phyloP scores from a whole-genome alignment of 37 sponge, comb jelly and placozoan species.

The Bolinopsis microptera region DNA sequence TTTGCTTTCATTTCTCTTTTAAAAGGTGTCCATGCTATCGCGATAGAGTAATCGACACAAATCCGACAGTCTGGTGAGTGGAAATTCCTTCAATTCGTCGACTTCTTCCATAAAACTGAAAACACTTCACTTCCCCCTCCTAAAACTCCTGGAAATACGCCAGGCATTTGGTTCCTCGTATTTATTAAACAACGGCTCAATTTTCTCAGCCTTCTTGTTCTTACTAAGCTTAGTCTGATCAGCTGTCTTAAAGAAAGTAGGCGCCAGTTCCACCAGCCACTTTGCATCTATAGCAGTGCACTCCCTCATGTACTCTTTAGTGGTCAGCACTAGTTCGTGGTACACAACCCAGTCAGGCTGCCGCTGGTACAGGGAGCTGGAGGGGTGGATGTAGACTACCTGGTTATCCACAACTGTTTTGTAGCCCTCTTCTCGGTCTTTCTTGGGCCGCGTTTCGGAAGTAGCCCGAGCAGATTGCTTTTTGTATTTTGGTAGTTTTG shows the following conservation, averaged over 20 bases:
- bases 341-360: conserved; percentile 99
- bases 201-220: conserved; percentile 87
- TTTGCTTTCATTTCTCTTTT: too few relatives aligned
- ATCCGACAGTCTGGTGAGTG: too few relatives aligned
- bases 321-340: conserved; percentile 95
- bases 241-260: conserved; percentile 91
- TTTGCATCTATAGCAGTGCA: conserved; percentile 87
- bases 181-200: conserved; percentile 96
- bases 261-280: conserved; percentile 99
- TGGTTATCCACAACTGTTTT: conserved; percentile 92
- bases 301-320: conserved; percentile 98
- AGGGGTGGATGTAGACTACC: conserved; percentile 93
- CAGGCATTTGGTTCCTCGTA: conserved; percentile 96
- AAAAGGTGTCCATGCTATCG: too few relatives aligned
- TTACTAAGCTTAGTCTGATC: conserved; percentile 95
- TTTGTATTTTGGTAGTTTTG: conserved; percentile 86
- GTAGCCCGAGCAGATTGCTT: conserved; percentile 91
- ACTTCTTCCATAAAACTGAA: too few relatives aligned
- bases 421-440: conserved; percentile 98
- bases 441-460: conserved; percentile 90
- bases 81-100: too few relatives aligned
- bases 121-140: conserved; percentile 57
- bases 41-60: too few relatives aligned
- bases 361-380: conserved; percentile 90
- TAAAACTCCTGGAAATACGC: conserved; percentile 85